Conservation (phyloP, 37 sponge, comb jelly and placozoan genomes). For the Chondrosia reniformis region DNA sequence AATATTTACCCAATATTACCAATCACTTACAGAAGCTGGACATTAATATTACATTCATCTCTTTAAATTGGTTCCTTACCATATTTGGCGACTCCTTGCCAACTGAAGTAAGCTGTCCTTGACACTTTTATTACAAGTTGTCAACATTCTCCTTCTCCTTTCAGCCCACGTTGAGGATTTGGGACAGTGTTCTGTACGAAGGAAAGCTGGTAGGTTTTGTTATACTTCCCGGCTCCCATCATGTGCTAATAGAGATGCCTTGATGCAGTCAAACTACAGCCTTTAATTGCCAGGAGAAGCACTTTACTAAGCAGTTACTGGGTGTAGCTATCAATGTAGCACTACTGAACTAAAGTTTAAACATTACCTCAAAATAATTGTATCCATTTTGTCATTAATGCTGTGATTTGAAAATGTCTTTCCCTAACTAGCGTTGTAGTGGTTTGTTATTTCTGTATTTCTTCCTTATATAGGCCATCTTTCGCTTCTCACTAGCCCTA, state of each 20-base stretch:
- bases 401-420: too few species aligned
- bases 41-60: constrained; percentile 64
- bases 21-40: constrained; percentile 27
- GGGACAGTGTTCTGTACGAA: constrained; percentile 62
- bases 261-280: too few species aligned
- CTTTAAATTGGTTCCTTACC: constrained; percentile 78
- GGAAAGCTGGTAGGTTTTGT: constrained; percentile 8
- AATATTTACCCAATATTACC: constrained; percentile 39
- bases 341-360: too few species aligned
- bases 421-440: too few species aligned
- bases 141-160: neutral
- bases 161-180: constrained; percentile 46
- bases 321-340: too few species aligned
- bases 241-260: too few species aligned
- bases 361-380: too few species aligned
- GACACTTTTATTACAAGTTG: neutral
- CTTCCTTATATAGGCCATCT: constrained; percentile 32
- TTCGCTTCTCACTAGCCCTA: constrained; percentile 34
- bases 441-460: too few species aligned
- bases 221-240: neutral
- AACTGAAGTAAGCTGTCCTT: constrained; percentile 48
- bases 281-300: too few species aligned
- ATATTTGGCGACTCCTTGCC: constrained; percentile 72
- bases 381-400: too few species aligned
- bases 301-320: too few species aligned